phyloP scores from a whole-genome alignment of 2,888 invertebrate species.

The Drosophila pseudotalamancana region DNA sequence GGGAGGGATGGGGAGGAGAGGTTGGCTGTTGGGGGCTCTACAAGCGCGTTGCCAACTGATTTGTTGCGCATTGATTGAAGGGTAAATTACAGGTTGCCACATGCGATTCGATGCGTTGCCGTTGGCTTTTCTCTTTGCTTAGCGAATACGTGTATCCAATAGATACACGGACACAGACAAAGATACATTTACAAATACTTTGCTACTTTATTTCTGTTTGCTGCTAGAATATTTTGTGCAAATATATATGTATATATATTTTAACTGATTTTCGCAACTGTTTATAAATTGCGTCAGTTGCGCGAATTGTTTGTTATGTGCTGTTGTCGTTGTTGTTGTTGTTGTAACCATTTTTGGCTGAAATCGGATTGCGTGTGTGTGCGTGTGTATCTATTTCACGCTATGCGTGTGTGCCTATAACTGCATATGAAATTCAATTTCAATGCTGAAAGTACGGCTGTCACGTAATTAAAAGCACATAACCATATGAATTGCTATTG shows the following conservation, averaged over 20 bases:
- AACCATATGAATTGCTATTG: conserved; percentile 53
- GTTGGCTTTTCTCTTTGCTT: conserved; percentile 53
- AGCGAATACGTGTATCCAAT: conserved; percentile 34
- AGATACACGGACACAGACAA: conserved; percentile 28
- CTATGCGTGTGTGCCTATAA: too few relatives aligned
- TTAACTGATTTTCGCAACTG: conserved; percentile 41
- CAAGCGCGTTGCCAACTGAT: conserved; percentile 74
- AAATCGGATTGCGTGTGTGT: background rate
- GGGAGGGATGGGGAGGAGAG: background rate
- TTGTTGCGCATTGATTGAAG: conserved; percentile 80
- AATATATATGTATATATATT: conserved; percentile 20
- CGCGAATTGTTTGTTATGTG: conserved; percentile 19
- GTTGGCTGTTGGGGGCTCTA: background rate
- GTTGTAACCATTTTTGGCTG: conserved; percentile 39
- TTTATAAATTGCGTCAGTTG: conserved; percentile 66
- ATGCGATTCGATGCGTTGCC: conserved; percentile 69
- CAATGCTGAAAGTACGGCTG: conserved; percentile 66
- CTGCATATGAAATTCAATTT: conserved; percentile 69
- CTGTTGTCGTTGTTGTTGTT: conserved; percentile 44
- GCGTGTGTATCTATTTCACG: conserved; percentile 25
- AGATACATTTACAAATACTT: conserved; percentile 9
- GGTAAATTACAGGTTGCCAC: conserved; percentile 80
- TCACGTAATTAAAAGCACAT: conserved; percentile 76
- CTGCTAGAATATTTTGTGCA: conserved; percentile 55
- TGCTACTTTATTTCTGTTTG: conserved; percentile 41